phyloP scores from a whole-genome alignment of 2,113 vertebrate genomes.

The Paracyprichromis sp. region DNA sequence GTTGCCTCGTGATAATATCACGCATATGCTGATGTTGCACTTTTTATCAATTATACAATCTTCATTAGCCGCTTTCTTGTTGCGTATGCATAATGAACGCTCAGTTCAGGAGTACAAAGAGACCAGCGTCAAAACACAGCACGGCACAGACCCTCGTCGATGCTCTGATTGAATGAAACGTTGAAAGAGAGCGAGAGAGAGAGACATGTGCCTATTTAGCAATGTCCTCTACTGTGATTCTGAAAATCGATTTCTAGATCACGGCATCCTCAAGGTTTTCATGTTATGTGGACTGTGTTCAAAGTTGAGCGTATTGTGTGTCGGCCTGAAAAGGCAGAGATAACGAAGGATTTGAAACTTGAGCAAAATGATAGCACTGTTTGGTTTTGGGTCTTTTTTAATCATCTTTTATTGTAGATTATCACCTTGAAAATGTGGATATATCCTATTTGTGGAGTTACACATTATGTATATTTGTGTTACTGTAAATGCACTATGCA shows the following conservation, averaged over 20 bases:
- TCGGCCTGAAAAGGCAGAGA: neutral
- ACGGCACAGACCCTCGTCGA: neutral
- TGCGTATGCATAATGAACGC: slow-evolving; percentile 49
- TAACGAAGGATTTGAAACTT: neutral
- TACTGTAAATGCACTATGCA: neutral
- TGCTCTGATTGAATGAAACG: neutral
- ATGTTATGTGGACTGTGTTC: neutral
- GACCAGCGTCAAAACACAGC: neutral
- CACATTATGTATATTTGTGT: neutral
- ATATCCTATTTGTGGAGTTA: neutral
- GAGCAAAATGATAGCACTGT: neutral
- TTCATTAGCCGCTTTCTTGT: slow-evolving; percentile 54
- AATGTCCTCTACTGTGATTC: neutral
- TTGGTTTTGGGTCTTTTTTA: neutral
- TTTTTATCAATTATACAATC: slow-evolving; percentile 57
- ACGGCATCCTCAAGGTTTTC: neutral
- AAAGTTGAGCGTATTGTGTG: neutral
- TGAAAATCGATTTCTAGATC: neutral
- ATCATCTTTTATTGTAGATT: neutral
- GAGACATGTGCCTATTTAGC: neutral
- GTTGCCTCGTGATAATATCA: slow-evolving; percentile 26
- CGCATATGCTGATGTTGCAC: slow-evolving; percentile 47
- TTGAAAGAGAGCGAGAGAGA: neutral
- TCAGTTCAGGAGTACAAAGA: slow-evolving; percentile 43
- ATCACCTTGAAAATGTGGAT: neutral